Evolutionary conservation across 2,888 invertebrate genomes (phyloP).

Genomic region (Blomia tropicalis): DNA sequence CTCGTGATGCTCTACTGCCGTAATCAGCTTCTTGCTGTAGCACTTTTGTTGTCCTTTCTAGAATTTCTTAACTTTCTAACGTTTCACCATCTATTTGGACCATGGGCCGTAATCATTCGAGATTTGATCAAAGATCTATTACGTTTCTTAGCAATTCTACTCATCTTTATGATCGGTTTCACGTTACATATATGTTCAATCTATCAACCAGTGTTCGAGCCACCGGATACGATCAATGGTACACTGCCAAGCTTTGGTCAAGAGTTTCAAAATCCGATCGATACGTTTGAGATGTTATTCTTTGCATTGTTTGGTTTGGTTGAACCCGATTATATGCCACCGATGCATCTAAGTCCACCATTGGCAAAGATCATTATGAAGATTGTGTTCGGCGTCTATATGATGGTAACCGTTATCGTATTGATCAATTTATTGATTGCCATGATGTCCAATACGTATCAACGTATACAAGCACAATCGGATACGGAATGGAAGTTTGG

Average conservation of each 20-base stretch:
- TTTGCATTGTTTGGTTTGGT: slow-evolving; percentile 92
- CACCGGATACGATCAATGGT: slow-evolving; percentile 31
- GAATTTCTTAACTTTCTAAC: slow-evolving; percentile 93
- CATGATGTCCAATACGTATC: slow-evolving; percentile 99
- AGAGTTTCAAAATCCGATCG: slow-evolving; percentile 56
- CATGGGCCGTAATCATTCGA: slow-evolving; percentile 99
- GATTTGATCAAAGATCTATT: slow-evolving; percentile 34
- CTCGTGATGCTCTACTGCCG: slow-evolving; percentile 69
- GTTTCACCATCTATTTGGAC: slow-evolving; percentile 96
- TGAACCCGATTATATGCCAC: slow-evolving; percentile 44
- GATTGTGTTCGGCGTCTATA: slow-evolving; percentile 84
- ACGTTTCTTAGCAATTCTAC: slow-evolving; percentile 77
- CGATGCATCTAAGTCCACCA: slow-evolving; percentile 39
- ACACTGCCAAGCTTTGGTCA: slow-evolving; percentile 29
- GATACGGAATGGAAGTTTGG: slow-evolving; percentile 99
- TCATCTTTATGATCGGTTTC: slow-evolving; percentile 96
- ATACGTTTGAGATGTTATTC: slow-evolving; percentile 92
- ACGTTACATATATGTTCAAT: slow-evolving; percentile 75
- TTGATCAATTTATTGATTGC: slow-evolving; percentile 97
- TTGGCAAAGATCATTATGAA: slow-evolving; percentile 37
- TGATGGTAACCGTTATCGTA: slow-evolving; percentile 94
- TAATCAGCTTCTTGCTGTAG: slow-evolving; percentile 90
- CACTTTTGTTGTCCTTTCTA: slow-evolving; percentile 86
- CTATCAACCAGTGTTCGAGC: slow-evolving; percentile 56
- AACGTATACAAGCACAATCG: slow-evolving; percentile 96